Conservation (phyloP, 2,113 vertebrate genomes). For the Hippolais icterina region DNA sequence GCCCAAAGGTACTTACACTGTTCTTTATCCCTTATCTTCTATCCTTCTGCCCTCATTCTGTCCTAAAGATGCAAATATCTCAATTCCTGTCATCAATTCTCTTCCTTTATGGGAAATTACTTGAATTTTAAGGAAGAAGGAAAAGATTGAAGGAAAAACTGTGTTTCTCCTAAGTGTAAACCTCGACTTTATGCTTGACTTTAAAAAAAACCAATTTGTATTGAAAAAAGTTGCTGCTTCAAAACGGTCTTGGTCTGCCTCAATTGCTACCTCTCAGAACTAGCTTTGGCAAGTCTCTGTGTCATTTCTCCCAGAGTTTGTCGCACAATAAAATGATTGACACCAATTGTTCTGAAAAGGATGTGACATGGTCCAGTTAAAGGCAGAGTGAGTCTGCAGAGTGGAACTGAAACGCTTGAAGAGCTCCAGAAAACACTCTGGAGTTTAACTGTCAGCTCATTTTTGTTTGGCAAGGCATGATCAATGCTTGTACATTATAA, state of each 20-base stretch:
- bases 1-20: neutral
- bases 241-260: neutral
- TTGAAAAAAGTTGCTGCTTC: neutral
- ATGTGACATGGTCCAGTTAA: neutral
- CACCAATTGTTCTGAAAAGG: neutral
- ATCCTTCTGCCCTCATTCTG: neutral
- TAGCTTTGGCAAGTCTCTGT: neutral
- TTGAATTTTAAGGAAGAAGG: neutral
- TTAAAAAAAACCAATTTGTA: neutral
- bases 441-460: constrained; percentile 40
- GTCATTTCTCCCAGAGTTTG: neutral
- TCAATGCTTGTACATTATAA: neutral
- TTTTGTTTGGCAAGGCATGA: constrained; percentile 56
- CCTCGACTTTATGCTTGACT: neutral
- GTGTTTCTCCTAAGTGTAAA: neutral
- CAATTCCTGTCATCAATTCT: neutral
- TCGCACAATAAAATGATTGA: neutral
- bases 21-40: neutral
- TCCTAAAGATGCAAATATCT: neutral
- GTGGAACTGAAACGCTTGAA: constrained; percentile 45
- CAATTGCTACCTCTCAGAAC: neutral
- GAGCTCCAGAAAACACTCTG: neutral
- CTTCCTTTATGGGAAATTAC: neutral
- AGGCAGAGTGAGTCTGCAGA: constrained; percentile 8
- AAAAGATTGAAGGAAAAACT: neutral